Evolutionary conservation across 2,797 vertebrate genomes (phyloP), one percentile per base, ranked within the genome.

Genomic region (Malacoctenus gilli): DNA sequence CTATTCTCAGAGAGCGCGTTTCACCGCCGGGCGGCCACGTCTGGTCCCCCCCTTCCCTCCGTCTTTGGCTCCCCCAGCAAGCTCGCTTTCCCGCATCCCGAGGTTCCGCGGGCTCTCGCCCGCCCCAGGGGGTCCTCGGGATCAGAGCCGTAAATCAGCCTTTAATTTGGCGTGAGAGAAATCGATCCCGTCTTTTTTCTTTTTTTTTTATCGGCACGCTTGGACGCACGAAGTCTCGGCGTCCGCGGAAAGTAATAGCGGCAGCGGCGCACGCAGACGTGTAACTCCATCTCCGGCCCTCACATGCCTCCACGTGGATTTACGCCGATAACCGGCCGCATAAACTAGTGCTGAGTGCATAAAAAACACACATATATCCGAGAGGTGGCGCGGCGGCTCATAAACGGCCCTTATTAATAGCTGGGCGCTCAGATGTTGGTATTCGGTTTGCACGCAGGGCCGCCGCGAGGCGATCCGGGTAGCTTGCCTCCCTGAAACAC

Each of bases 361-460:
- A 67, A 68, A 67, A 28, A 69, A 71, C n/a, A 53, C 40, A 54
- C 67, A 49, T 15, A 48, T 32, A 32, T 79, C 54, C 68, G 60
- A 78, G 72, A 78, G 39, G 42, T 53, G 22, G 58, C 15, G 59
- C 41, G 30, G 56, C 21, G 67, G 64, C 80, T 85, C 72, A 66
- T 87, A 89, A 89, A 88, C 84, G 41, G 57, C 41, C 73, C 72
- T 68, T 89, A 87, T 87, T 87, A 87, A 86, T 82, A 85, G 84
- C 49, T 13, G 5, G 9, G 0, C 64, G 66, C 76, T 84, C 63
- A 70, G 63, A 83, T 81, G 78, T 73, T 38, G 37, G 69, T 41
- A 51, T 77, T 67, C 56, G 38, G 22, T 75, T 80, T 75, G 61
- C 68, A 66, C 11, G 25, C 56, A 31, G 52, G 54, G 66, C 64